phyloP scores from a whole-genome alignment of 1,140 invertebrate genomes.

The Habropoda laboriosa region DNA sequence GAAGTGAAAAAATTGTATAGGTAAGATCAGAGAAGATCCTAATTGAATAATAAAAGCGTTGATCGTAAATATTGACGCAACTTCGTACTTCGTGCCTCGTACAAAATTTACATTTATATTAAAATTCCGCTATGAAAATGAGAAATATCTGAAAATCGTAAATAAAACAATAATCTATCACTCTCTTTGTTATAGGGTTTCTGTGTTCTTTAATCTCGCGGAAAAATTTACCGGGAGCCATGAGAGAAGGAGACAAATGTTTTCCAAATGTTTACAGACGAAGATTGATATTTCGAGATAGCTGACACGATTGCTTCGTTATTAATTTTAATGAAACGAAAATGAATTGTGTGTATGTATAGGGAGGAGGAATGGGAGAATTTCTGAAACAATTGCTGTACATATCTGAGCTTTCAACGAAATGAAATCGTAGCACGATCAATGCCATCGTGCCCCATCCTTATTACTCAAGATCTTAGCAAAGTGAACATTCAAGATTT shows the following conservation, averaged over 20 bases:
- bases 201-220: too few species aligned
- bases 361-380: neutral
- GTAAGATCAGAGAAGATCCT: too few species aligned
- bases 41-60: conserved; percentile 3
- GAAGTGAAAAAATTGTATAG: neutral
- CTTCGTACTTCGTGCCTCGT: fast-evolving
- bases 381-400: neutral
- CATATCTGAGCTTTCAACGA: conserved; percentile 22
- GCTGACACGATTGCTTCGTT: neutral
- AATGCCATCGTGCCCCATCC: neutral
- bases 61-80: neutral
- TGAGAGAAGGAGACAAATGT: neutral
- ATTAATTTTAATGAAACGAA: neutral
- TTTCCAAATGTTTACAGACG: neutral
- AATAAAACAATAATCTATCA: neutral
- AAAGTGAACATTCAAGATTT: conserved; percentile 46
- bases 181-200: too few species aligned
- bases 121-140: neutral
- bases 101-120: neutral
- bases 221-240: neutral
- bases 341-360: neutral
- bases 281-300: neutral
- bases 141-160: too few species aligned
- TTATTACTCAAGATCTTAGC: conserved; percentile 24
- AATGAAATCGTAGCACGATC: conserved; percentile 21